phyloP scores from a whole-genome alignment of 2,113 vertebrate genomes.

The Furnarius figulus region DNA sequence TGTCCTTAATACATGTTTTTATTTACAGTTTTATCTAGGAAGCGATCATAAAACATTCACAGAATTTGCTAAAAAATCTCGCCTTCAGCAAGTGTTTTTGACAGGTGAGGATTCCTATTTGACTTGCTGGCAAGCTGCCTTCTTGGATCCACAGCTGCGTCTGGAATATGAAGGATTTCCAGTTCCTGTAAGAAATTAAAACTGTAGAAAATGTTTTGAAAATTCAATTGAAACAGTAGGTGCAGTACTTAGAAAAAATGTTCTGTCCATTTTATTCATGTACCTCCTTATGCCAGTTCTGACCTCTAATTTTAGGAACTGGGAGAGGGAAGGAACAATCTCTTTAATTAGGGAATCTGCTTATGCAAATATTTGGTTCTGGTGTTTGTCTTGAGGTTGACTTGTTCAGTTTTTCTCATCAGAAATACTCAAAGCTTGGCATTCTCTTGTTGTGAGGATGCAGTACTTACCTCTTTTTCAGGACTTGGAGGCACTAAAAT shows the following conservation, averaged over 20 bases:
- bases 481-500: not conserved
- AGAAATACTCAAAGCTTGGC: not conserved
- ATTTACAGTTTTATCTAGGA: conserved; percentile 83
- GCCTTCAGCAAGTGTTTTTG: conserved; percentile 85
- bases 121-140: conserved; percentile 81
- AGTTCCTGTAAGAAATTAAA: conserved; percentile 78
- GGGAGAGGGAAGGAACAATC: not conserved
- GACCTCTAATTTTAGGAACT: not conserved
- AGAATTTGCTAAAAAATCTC: conserved; percentile 80
- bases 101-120: conserved; percentile 74
- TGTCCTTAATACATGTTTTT: not conserved
- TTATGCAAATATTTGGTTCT: not conserved
- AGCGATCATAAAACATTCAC: conserved; percentile 84
- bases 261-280: not conserved
- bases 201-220: not conserved
- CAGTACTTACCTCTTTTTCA: not conserved
- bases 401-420: not conserved
- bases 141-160: conserved; percentile 85
- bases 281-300: not conserved
- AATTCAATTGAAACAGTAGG: not conserved
- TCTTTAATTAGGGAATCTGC: not conserved
- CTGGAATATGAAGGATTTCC: conserved; percentile 87
- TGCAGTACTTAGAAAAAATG: not conserved
- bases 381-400: not conserved
- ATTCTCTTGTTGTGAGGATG: not conserved